phyloP scores from a whole-genome alignment of 2,113 vertebrate genomes.

The Python bivittatus region DNA sequence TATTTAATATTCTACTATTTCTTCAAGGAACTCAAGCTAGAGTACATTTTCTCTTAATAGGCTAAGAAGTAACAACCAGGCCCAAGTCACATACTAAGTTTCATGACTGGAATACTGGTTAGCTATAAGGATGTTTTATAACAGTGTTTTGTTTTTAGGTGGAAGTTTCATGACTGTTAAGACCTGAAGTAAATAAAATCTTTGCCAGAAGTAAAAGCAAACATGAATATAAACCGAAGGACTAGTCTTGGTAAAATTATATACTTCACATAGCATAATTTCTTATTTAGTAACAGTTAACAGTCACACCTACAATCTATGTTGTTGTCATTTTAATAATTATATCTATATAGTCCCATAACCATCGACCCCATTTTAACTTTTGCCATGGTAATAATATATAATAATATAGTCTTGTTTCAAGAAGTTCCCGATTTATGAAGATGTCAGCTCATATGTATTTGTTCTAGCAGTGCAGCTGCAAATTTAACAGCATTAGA shows the following conservation, averaged over 20 bases:
- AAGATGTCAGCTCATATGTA: conserved; percentile 50
- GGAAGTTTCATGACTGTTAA: background rate
- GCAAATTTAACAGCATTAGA: conserved; percentile 80
- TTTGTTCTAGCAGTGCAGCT: conserved; percentile 27
- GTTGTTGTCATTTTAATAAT: conserved; percentile 18
- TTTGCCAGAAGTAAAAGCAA: background rate
- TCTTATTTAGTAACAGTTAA: background rate
- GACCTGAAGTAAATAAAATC: background rate
- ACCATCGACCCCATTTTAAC: conserved; percentile 28
- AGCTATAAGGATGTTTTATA: background rate
- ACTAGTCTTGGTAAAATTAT: background rate
- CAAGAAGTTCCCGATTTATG: conserved; percentile 58
- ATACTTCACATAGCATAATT: background rate
- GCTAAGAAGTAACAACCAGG: background rate
- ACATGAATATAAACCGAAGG: background rate
- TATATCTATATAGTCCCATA: background rate
- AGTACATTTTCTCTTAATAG: background rate
- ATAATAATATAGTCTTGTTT: conserved; percentile 7
- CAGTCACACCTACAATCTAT: background rate
- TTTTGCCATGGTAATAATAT: background rate
- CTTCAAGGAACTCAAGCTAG: background rate
- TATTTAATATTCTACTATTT: background rate
- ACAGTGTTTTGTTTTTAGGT: background rate
- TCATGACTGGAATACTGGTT: background rate
- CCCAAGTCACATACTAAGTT: background rate